Conservation (phyloP, 37 sponge, comb jelly and placozoan species). For the Beroe ovata region DNA sequence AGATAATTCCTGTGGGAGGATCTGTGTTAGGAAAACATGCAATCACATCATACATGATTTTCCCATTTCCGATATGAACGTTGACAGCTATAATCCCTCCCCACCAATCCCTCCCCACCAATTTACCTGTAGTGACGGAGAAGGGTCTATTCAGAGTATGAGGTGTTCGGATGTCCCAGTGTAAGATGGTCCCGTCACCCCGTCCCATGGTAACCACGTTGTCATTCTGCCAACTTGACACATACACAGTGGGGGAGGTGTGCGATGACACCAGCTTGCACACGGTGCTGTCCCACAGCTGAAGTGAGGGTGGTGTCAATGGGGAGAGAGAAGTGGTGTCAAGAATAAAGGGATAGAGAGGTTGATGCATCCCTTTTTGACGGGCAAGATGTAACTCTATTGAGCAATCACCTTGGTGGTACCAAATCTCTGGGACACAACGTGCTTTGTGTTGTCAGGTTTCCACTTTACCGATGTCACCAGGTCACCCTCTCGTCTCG, state of each 20-base stretch:
- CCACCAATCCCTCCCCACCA: too few species aligned
- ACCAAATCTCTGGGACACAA: constrained; percentile 23
- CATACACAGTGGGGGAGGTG: constrained; percentile 60
- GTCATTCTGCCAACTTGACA: constrained; percentile 21
- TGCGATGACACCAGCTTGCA: constrained; percentile 49
- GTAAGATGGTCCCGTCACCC: constrained; percentile 52
- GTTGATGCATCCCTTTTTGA: too few species aligned
- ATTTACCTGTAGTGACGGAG: constrained; percentile 47
- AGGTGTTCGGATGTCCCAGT: constrained; percentile 52
- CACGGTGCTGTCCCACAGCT: constrained; percentile 66
- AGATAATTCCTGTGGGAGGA: constrained; percentile 41
- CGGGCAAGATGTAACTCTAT: too few species aligned
- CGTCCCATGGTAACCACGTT: constrained; percentile 53
- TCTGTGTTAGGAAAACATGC: too few species aligned
- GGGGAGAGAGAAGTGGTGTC: not conserved
- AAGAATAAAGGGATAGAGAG: not conserved
- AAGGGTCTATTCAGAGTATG: not conserved
- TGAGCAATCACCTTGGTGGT: constrained; percentile 67
- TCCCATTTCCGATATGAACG: too few species aligned
- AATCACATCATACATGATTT: too few species aligned
- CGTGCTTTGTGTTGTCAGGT: constrained; percentile 53
- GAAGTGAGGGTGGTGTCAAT: not conserved
- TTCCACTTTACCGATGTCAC: constrained; percentile 59
- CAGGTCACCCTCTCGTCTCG: constrained; percentile 3
- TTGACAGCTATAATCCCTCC: too few species aligned